These are phyloP conservation scores for Peucedramus taeniatus DNA, from an alignment of 2,113 vertebrate species.

Conservation along the genomic window DNA sequence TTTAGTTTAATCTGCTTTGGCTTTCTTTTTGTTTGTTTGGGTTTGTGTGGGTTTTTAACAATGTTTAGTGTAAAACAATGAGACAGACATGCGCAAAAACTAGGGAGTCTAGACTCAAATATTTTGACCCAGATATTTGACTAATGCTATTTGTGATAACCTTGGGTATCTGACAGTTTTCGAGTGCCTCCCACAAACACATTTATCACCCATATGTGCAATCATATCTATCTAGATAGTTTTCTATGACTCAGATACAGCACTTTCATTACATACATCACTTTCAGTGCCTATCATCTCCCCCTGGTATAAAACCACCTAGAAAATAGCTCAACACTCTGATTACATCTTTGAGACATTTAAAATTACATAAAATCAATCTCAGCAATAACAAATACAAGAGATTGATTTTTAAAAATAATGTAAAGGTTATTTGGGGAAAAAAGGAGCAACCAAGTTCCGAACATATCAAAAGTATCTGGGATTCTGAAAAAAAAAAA, in stretches of 20 bases:
- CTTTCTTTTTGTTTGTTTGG: neutral
- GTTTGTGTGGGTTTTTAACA: neutral
- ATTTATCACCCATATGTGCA: neutral
- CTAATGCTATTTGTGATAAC: neutral
- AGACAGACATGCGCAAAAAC: neutral
- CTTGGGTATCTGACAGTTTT: neutral
- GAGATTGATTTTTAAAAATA: accelerated
- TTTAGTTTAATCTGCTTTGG: neutral
- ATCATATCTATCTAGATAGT: neutral
- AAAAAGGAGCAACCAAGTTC: neutral
- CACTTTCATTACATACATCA: no score
- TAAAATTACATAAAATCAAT: neutral
- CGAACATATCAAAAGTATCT: neutral
- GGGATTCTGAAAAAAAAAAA: neutral
- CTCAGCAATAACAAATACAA: neutral
- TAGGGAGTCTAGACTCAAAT: neutral
- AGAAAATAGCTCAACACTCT: neutral
- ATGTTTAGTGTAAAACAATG: neutral
- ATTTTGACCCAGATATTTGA: neutral
- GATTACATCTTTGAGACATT: neutral
- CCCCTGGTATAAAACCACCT: neutral
- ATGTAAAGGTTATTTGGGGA: accelerated
- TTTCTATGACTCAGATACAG: neutral
- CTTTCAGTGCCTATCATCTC: neutral
- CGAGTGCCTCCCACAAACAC: neutral